Percentiles rank a stretch among this genome's conserved stretches.
Conservation (phyloP, 2,888 invertebrate genomes). For the Agriotes lineatus region DNA sequence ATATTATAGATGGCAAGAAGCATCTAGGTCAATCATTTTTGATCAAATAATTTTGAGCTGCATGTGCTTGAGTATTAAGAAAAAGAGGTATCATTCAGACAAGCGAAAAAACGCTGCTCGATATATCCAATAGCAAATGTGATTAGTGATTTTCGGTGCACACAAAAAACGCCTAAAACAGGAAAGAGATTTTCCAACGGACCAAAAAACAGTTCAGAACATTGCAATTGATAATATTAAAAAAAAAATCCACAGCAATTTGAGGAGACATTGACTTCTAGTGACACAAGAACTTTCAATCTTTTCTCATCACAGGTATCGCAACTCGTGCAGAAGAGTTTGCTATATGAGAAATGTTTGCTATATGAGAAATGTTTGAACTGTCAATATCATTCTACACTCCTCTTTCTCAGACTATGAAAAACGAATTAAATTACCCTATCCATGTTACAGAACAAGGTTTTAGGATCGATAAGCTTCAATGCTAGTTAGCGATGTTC, state of each 20-base stretch:
- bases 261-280: not conserved
- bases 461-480: slow-evolving; percentile 29
- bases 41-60: not conserved
- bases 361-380: not conserved
- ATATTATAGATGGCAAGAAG: not conserved
- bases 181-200: not conserved
- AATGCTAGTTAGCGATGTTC: slow-evolving; percentile 29
- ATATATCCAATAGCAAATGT: not conserved
- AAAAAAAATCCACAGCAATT: not conserved
- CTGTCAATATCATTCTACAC: not conserved
- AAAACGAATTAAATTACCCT: slow-evolving; percentile 5
- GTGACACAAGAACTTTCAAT: not conserved
- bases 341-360: no score
- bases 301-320: not conserved
- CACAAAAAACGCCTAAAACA: not conserved
- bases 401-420: not conserved
- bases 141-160: not conserved
- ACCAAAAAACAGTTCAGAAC: not conserved
- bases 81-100: not conserved
- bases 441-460: slow-evolving; percentile 32
- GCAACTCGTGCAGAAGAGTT: not conserved
- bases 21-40: not conserved
- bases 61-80: not conserved
- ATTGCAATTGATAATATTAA: not conserved
- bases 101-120: not conserved